phyloP scores from a whole-genome alignment of 2,113 vertebrate species.

The Salvator merianae region DNA sequence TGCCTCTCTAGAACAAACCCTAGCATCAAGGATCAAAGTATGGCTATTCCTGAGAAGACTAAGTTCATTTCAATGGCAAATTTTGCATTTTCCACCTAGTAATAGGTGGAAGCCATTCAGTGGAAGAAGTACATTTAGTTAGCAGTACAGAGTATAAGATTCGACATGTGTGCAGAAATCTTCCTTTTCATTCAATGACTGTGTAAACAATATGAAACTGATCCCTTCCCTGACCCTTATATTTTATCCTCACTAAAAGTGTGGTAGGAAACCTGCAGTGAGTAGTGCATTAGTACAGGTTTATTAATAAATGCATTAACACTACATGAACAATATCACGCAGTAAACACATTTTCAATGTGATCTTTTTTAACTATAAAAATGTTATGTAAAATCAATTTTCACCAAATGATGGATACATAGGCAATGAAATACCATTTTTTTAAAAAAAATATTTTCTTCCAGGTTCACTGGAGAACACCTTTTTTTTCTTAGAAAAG shows the following conservation, averaged over 20 bases:
- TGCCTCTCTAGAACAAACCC: neutral
- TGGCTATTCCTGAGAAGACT: neutral
- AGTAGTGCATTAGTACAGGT: neutral
- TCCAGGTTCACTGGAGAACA: neutral
- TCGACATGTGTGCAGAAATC: conserved; percentile 2
- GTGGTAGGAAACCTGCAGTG: neutral
- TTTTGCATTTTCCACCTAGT: neutral
- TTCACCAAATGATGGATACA: neutral
- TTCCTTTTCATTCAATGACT: neutral
- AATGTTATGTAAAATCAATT: neutral
- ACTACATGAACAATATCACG: neutral
- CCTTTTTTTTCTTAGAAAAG: neutral
- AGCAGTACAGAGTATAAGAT: neutral
- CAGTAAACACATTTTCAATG: neutral
- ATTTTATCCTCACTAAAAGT: neutral
- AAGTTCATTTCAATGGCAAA: neutral
- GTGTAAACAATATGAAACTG: neutral
- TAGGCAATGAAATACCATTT: neutral
- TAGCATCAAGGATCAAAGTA: neutral
- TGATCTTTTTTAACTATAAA: neutral
- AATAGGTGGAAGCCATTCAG: neutral
- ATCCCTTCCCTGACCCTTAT: neutral
- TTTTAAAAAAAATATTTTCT: neutral
- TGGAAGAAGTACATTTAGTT: neutral
- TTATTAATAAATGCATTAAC: neutral